Evolutionary conservation across 2,888 invertebrate species (phyloP), one percentile per base, ranked within the genome.

Genomic region (Villa cingulata): DNA sequence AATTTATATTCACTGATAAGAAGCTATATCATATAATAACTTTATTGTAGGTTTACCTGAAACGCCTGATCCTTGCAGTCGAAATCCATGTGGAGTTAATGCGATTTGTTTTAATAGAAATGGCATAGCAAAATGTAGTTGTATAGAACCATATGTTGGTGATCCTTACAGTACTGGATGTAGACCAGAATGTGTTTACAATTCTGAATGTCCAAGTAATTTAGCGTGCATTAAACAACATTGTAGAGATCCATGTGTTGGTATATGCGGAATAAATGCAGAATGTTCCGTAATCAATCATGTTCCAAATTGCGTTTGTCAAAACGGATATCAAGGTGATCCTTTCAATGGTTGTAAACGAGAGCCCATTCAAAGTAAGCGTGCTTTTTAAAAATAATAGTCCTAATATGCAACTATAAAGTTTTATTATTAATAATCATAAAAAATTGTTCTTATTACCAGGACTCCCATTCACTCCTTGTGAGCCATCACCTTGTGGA

Each of bases 131-230:
- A 77, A 80, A 55, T 91, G 91, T 63, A 74, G 76, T n/a, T 91
- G 90, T 60, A 86, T 90, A 60, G 85, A 88, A 49, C 88, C 88
- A 4, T 87, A 88, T 59, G 80, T 86, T 52, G 90, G 90, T 10
- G 86, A 91, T 70, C 88, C 89, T 5, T 89, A 87, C 61, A 77
- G 78, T 16, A 82, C 84, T 17, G 88, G 88, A 32, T 91, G 90
- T 60, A 75, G 83, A 53, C 89, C 89, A 3, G 90, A 90, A 70
- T 90, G 90, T 65, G 77, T 82, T 14, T 78, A 81, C 54, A 87
- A 83, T 63, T 77, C 85, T 1, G 88, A 89, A 59, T 90, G 90
- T 63, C 75, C 83, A 7, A 80, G 78, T 55, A 75, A 81, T 58
- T 69, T 86, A 52, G 81, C 87, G 36, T 90, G 89, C 62, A 73